Evolutionary conservation across 2,113 vertebrate species (phyloP), one percentile per base, ranked within the genome.

Genomic region (Ochotona curzoniae): DNA sequence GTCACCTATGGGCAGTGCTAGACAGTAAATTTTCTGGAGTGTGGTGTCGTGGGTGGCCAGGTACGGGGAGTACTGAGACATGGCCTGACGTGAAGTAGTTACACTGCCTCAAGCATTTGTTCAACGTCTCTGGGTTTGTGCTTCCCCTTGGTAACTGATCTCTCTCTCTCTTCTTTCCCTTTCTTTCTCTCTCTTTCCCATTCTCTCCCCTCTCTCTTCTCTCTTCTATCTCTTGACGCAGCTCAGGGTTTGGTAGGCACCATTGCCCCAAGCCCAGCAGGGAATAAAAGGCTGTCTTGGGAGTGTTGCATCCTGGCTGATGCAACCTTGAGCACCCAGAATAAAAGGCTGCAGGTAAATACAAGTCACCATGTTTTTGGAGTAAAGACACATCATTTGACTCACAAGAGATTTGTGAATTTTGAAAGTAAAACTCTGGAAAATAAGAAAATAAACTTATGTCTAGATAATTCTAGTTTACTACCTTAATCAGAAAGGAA

Each of bases 361-460:
- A 30, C 4, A 9, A 44, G 3, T 12, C 2, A 35, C 47, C 9
- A 4, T 17, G 32, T 69, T 89, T 83, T 89, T 61, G 73, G 35
- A 93, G 69, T 20, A 44, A 74, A 89, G 69, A 66, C 23, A 32
- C 17, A 57, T 54, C 61, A 80, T 71, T 66, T 71, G 35, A 76
- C 47, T 90, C 71, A 83, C 4, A 67, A 44, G 60, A 89, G 54
- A 78, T 10, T 44, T 80, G 26, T 30, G 5, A 44, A 63, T 87
- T 94, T 89, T 61, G 38, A 30, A 87, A 78, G 26, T 71, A 70
- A 93, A 92, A 75, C 88, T 91, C 28, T 51, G 47, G 38, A 83
- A 96, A 76, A 81, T 20, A 91, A 47, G 18, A 73, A 75, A 91
- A 82, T 38, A 13, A 86, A 86, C 4, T 90, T 15, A 6, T 30